A percentile compares a stretch with the other conserved stretches of the same genome.
These are phyloP conservation scores for Zaprionus gabonicus DNA, from an alignment of 1,140 invertebrate species.

Conservation along the genomic window DNA sequence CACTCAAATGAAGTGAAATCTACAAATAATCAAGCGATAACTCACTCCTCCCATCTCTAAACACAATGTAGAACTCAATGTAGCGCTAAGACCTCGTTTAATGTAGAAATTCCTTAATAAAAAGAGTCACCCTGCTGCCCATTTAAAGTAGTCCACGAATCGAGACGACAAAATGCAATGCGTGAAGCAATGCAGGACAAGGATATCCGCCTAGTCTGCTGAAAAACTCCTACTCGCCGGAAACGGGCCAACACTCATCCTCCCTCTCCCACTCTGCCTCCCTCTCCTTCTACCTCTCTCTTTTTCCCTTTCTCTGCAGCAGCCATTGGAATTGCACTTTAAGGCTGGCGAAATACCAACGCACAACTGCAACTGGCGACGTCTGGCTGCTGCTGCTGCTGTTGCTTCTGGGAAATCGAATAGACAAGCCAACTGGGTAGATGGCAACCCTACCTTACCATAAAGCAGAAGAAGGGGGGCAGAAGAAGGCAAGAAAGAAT, in stretches of 20 bases:
- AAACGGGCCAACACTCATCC: background rate
- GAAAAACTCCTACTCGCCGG: background rate
- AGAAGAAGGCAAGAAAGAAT: background rate
- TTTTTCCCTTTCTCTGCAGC: background rate
- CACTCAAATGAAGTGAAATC: too few relatives aligned
- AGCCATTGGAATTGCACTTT: background rate
- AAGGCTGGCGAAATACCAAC: slow-evolving; percentile 30
- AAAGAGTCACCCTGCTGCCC: slow-evolving; percentile 1
- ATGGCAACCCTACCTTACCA: background rate
- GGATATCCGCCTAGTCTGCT: background rate
- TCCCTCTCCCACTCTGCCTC: background rate
- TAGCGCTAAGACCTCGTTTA: background rate
- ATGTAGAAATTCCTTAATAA: background rate
- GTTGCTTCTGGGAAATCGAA: slow-evolving; percentile 37
- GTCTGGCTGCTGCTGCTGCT: slow-evolving; percentile 7
- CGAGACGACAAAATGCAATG: slow-evolving; percentile 24
- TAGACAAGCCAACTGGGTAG: background rate
- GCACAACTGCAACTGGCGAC: slow-evolving; percentile 23
- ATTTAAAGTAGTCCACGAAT: slow-evolving; percentile 44
- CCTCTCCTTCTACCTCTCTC: background rate
- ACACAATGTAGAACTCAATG: too few relatives aligned
- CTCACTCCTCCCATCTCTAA: too few relatives aligned
- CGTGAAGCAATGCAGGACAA: slow-evolving; percentile 20
- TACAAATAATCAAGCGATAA: too few relatives aligned
- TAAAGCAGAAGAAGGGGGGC: too few relatives aligned